Evolutionary conservation across 2,797 vertebrate species (phyloP), one percentile per base, ranked within the genome.

Genomic region (Vireo griseus): DNA sequence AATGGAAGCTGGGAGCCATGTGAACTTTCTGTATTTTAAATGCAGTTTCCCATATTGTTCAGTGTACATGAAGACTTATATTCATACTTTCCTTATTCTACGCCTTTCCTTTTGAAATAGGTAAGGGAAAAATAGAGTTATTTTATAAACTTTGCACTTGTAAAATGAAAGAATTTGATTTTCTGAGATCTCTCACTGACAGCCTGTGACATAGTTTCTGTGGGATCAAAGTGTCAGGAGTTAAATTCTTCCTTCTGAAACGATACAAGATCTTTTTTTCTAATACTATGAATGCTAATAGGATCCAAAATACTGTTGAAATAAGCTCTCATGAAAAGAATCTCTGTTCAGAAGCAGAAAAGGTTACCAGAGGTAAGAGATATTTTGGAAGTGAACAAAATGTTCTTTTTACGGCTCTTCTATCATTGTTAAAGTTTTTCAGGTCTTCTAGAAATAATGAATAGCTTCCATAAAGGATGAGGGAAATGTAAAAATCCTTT

Each of bases 181-280:
- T 90, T 72, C 37, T 66, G 28, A 66, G 48, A 48, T 62, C 14
- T 86, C 33, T 44, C 29, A 28, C 18, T 61, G 63, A 75, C 82
- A 1, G 1, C 8, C 20, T 2, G 11, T 67, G 42, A 83, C n/a
- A 78, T 9, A 75, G 19, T 80, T 90, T 88, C 63, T 66, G 16
- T 51, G 35, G 35, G 28, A 76, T 77, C 65, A 88, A 92, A 86
- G 52, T 63, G 44, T 44, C 44, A 92, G 31, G 16, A 80, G 12
- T 74, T 33, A 86, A 95, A 92, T 58, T n/a, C 8, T 88, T 85
- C 71, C n/a, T 77, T 80, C 52, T 83, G 57, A 86, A 92, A 69
- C 28, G 31, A 22, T 39, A 47, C 11, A 35, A 26, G 26, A n/a
- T 22, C 16, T 42, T 78, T 91, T 84, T 84, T 66, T 11, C 14